Evolutionary conservation across 37 sponge, comb jelly and placozoan genomes (phyloP).

Genomic region (Aplysina aerophoba): DNA sequence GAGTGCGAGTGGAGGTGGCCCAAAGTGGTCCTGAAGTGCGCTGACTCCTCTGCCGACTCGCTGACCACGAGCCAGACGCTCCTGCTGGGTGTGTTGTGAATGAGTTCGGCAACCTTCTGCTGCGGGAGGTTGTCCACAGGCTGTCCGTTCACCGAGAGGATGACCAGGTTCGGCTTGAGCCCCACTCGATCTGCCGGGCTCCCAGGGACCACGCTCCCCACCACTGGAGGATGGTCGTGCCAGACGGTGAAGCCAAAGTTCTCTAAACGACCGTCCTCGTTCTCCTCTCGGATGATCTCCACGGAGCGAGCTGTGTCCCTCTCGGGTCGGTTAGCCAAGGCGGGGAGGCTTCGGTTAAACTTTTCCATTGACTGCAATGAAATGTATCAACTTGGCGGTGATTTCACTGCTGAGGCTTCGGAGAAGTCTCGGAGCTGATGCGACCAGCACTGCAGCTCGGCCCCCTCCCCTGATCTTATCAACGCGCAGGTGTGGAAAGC

Average conservation of each 20-base stretch:
- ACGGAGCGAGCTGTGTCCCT: slow-evolving; percentile 60
- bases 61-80: slow-evolving; percentile 77
- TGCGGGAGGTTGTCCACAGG: slow-evolving; percentile 46
- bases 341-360: background rate
- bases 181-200: slow-evolving; percentile 76
- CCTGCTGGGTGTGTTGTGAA: slow-evolving; percentile 41
- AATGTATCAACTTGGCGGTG: too few relatives aligned
- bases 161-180: slow-evolving; percentile 53
- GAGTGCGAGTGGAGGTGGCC: background rate
- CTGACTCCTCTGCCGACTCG: slow-evolving; percentile 39
- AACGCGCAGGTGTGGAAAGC: too few relatives aligned
- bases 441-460: too few relatives aligned
- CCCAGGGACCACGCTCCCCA: slow-evolving; percentile 70
- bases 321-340: slow-evolving; percentile 1
- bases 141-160: slow-evolving; percentile 63
- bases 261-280: slow-evolving; percentile 59
- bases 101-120: slow-evolving; percentile 53
- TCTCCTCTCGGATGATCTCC: slow-evolving; percentile 62
- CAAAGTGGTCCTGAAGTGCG: background rate
- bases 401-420: too few relatives aligned
- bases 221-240: slow-evolving; percentile 61
- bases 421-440: too few relatives aligned
- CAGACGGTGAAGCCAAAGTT: slow-evolving; percentile 77
- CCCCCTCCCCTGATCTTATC: too few relatives aligned
- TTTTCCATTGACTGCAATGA: too few relatives aligned